A percentile compares a stretch with the other conserved stretches of the same genome.
Conservation (phyloP, 2,113 vertebrate genomes). For the Cariama cristata region DNA sequence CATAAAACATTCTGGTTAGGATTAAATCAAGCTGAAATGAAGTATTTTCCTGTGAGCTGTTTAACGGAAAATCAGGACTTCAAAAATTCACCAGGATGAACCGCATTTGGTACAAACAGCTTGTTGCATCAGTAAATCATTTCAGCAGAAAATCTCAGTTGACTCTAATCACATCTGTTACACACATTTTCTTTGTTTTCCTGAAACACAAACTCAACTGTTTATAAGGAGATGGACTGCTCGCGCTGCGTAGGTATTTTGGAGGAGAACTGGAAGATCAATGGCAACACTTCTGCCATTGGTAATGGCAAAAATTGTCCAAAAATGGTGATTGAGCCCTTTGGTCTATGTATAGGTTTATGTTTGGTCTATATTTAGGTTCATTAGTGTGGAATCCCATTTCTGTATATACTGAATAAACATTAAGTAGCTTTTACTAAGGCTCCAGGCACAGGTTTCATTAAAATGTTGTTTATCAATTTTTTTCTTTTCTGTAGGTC, state of each 20-base stretch:
- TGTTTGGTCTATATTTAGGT: not conserved
- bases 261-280: not conserved
- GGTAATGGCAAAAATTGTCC: not conserved
- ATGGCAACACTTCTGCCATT: not conserved
- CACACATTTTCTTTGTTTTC: not conserved
- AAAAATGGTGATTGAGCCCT: not conserved
- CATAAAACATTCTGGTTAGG: not conserved
- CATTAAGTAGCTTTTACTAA: not conserved
- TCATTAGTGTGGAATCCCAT: not conserved
- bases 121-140: not conserved
- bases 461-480: not conserved
- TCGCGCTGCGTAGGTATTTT: not conserved
- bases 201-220: not conserved
- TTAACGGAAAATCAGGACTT: not conserved
- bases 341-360: not conserved
- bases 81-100: not conserved
- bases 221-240: not conserved
- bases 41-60: not conserved
- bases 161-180: not conserved
- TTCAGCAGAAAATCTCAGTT: not conserved
- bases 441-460: not conserved
- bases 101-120: not conserved
- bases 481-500: not conserved
- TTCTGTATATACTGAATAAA: not conserved
- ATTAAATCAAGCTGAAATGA: not conserved